phyloP scores from a whole-genome alignment of 2,113 vertebrate species.

The Atherinomorus stipes region DNA sequence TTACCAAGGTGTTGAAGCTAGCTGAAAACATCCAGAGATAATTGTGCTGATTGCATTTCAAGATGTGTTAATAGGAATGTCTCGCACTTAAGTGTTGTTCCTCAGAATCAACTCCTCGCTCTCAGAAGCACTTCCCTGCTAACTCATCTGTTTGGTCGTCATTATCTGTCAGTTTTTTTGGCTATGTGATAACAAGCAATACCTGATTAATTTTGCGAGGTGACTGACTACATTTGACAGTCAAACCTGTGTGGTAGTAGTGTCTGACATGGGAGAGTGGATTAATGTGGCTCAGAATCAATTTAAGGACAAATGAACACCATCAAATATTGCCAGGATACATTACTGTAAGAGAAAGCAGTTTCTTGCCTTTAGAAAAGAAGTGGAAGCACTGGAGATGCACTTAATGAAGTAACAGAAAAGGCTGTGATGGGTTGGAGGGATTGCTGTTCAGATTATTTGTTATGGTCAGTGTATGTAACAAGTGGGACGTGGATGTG shows the following conservation, averaged over 20 bases:
- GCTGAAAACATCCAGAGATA: slow-evolving; percentile 53
- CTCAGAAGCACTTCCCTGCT: slow-evolving; percentile 39
- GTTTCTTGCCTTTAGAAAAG: neutral
- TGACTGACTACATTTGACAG: neutral
- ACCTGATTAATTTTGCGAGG: neutral
- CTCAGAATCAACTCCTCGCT: slow-evolving; percentile 45
- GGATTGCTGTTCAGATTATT: slow-evolving; percentile 1
- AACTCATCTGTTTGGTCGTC: slow-evolving; percentile 30
- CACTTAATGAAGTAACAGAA: neutral
- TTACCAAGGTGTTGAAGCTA: slow-evolving; percentile 60
- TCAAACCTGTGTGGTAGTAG: neutral
- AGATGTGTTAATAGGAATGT: slow-evolving; percentile 67
- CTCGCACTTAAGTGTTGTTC: slow-evolving; percentile 47
- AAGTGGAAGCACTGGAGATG: neutral
- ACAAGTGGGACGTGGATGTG: slow-evolving; percentile 31
- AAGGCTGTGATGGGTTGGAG: neutral
- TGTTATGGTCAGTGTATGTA: slow-evolving; percentile 7
- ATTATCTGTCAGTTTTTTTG: neutral
- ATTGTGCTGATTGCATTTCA: slow-evolving; percentile 68
- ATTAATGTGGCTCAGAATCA: slow-evolving; percentile 4
- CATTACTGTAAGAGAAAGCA: neutral
- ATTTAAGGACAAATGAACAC: slow-evolving; percentile 1
- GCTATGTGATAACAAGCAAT: neutral
- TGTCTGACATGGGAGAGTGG: neutral
- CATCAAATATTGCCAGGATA: neutral